Evolutionary conservation across 2,113 vertebrate genomes (phyloP).

Genomic region (Cryptomyrus ogoouensis): DNA sequence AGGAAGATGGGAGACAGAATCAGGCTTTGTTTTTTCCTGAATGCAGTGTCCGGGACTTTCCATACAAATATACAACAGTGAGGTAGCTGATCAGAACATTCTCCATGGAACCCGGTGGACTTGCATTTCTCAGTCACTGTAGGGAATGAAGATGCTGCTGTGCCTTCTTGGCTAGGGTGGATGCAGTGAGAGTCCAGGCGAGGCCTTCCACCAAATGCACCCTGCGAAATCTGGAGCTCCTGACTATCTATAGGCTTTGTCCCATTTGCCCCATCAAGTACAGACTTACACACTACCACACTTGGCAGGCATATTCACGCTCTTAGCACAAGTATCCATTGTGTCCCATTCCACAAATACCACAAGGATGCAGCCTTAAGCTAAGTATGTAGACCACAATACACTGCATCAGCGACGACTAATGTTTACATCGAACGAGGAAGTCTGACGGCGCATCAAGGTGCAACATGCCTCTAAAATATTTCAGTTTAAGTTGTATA

Average conservation of each 20-base stretch:
- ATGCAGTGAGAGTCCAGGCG: not conserved
- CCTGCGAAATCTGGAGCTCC: not conserved
- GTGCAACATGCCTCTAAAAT: not conserved
- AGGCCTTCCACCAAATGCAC: not conserved
- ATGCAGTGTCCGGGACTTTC: not conserved
- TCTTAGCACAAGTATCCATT: too few relatives aligned
- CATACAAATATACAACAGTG: not conserved
- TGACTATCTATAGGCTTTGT: not conserved
- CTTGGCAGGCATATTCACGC: too few relatives aligned
- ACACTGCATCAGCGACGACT: too few relatives aligned
- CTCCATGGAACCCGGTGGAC: not conserved
- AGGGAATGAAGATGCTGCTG: not conserved
- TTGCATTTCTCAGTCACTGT: not conserved
- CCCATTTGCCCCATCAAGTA: too few relatives aligned
- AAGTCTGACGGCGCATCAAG: too few relatives aligned
- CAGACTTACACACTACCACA: too few relatives aligned
- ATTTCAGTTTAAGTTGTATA: not conserved
- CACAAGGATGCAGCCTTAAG: too few relatives aligned
- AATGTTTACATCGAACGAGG: too few relatives aligned
- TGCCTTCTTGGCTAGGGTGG: not conserved
- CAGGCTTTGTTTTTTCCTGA: too few relatives aligned
- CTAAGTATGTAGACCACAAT: too few relatives aligned
- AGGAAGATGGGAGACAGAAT: not conserved
- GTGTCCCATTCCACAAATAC: too few relatives aligned
- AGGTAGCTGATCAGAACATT: not conserved